Evolutionary conservation across 2,888 invertebrate genomes (phyloP).

Genomic region (Lasioglossum morio): DNA sequence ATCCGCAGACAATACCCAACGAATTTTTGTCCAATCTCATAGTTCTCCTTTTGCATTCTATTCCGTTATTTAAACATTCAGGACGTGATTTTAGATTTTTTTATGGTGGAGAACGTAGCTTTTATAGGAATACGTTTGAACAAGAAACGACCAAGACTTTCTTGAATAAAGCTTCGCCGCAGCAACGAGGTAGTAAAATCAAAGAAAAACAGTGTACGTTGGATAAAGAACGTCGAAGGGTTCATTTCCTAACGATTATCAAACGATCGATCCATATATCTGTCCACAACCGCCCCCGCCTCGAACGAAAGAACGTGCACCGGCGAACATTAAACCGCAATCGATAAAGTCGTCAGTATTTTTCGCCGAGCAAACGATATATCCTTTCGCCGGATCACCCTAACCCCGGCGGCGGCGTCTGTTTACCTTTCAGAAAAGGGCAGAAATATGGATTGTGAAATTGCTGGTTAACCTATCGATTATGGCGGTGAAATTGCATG

Average conservation of each 20-base stretch:
- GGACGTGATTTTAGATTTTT: neutral
- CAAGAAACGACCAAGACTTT: neutral
- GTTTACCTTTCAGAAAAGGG: conserved; percentile 9
- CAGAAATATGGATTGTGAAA: conserved; percentile 4
- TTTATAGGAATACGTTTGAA: neutral
- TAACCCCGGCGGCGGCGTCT: neutral
- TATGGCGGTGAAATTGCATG: neutral
- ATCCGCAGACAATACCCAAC: neutral
- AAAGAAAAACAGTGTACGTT: conserved; percentile 25
- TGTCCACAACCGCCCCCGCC: conserved; percentile 10
- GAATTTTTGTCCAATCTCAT: neutral
- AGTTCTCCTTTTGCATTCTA: neutral
- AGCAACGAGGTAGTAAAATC: neutral
- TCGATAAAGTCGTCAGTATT: conserved; percentile 55
- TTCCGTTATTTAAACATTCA: neutral
- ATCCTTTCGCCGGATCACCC: conserved; percentile 16
- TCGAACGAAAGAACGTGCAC: conserved; percentile 1
- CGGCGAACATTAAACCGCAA: conserved; percentile 33
- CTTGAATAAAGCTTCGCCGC: neutral
- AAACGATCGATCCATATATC: conserved; percentile 58
- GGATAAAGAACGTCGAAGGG: conserved; percentile 1
- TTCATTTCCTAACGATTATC: conserved; percentile 50
- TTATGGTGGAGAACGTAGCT: neutral
- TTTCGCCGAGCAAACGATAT: conserved; percentile 38
- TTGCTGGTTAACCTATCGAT: conserved; percentile 19